These are phyloP conservation scores for Pycnomerus fuliginosus DNA, from an alignment of 2,888 invertebrate species.

Conservation along the genomic window DNA sequence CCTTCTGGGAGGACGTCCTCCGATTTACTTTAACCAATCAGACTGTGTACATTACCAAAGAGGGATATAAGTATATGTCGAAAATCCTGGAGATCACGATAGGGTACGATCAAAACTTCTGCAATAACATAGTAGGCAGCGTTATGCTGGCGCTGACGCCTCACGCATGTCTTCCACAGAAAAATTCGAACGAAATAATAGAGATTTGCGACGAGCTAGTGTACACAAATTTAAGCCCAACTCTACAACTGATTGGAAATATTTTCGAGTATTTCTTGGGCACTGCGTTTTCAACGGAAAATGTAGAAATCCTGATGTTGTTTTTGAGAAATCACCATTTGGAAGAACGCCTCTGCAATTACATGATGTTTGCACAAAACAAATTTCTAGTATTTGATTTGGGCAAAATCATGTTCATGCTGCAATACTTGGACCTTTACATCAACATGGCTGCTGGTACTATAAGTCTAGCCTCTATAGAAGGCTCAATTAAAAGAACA, in stretches of 20 bases:
- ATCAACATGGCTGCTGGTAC: constrained; percentile 42
- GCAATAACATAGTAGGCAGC: constrained; percentile 50
- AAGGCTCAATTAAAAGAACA: constrained; percentile 48
- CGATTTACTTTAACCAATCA: constrained; percentile 64
- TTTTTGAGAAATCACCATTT: constrained; percentile 51
- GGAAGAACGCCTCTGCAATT: constrained; percentile 48
- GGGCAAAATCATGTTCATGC: constrained; percentile 49
- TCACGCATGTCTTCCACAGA: too few relatives aligned
- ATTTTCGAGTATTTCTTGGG: constrained; percentile 53
- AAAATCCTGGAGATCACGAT: constrained; percentile 60
- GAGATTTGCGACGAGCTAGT: background rate
- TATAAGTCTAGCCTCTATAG: constrained; percentile 45
- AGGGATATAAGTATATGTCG: constrained; percentile 66
- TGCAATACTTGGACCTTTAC: constrained; percentile 24
- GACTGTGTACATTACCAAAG: constrained; percentile 70
- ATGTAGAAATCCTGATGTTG: constrained; percentile 45
- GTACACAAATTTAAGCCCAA: constrained; percentile 55
- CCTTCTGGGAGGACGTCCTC: constrained; percentile 66
- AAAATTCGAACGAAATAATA: constrained; percentile 50
- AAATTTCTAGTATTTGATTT: constrained; percentile 54
- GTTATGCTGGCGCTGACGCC: constrained; percentile 63
- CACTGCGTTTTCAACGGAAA: constrained; percentile 48
- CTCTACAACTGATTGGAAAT: constrained; percentile 58
- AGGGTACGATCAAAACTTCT: constrained; percentile 55
- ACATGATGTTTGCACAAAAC: constrained; percentile 52